Evolutionary conservation across 2,113 vertebrate genomes (phyloP), one percentile per base, ranked within the genome.

Genomic region (Mus spicilegus): DNA sequence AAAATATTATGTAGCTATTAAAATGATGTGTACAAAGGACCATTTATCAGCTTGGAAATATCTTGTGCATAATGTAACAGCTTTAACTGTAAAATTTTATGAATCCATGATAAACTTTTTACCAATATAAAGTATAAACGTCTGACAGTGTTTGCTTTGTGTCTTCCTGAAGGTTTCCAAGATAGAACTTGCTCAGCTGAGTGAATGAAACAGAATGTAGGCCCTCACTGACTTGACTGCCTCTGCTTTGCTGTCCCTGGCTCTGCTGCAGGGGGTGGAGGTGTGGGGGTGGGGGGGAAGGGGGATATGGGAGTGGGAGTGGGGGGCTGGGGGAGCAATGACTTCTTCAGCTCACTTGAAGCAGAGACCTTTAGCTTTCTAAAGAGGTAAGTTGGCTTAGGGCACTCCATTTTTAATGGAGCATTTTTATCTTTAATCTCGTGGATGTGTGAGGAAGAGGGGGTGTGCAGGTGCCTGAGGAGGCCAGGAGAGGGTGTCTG

Each of bases 1-100:
- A 51, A 85, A 85, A 87, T 70, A 30, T 49, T 73, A 56, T 33
- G 12, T 81, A 69, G 39, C 56, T 86, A 73, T 78, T 82, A 96
- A 91, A 81, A 85, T 73, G 30, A 86, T 84, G 61, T 39, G 77
- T 91, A 91, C 76, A 80, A 58, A 93, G 46, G 96, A 72, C 6
- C 26, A 89, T 65, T 82, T 76, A 88, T 42, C 93, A 87, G 49
- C 82, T 92, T 81, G 46, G 75, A 95, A 95, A 85, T 33, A 80
- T 89, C 10, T 65, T 39, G 51, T 56, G 20, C 78, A 2, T 82
- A 42, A 82, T 95, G 11, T 67, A 87, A 94, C 24, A 30, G 12
- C 42, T 90, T 90, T 87, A 78, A 93, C 28, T 70, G 70, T 89
- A 87, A 78, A 93, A 88, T 81, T 87, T 90, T 89, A 72, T 54